A percentile compares a stretch with the other conserved stretches of the same genome.
phyloP scores from a whole-genome alignment of 2,888 invertebrate species.

The Plagiodera versicolora region DNA sequence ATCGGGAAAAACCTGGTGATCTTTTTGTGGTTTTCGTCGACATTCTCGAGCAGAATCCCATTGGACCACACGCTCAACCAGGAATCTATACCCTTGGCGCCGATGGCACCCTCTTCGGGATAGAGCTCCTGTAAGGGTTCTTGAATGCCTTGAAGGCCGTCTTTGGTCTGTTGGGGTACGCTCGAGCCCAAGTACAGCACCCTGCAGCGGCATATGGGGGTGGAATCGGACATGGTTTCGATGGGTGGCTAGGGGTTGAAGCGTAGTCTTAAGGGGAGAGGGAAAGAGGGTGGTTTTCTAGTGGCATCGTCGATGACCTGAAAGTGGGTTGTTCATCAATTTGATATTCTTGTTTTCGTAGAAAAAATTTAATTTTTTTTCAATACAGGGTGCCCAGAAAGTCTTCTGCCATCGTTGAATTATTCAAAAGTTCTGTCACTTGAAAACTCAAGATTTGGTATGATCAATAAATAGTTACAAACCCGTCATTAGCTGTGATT shows the following conservation, averaged over 20 bases:
- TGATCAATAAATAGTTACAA: too few species aligned
- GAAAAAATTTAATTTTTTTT: too few species aligned
- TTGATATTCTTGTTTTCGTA: too few species aligned
- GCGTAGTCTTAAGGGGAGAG: not conserved
- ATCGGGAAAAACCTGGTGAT: conserved; percentile 96
- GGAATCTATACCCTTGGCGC: conserved; percentile 89
- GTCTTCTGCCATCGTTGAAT: too few species aligned
- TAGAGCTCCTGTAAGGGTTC: conserved; percentile 95
- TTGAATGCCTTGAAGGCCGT: conserved; percentile 96
- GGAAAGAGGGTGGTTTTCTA: too few species aligned
- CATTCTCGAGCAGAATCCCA: conserved; percentile 92
- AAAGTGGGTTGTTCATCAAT: too few species aligned
- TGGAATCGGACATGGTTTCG: conserved; percentile 69
- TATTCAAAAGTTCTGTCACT: too few species aligned
- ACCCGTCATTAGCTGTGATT: too few species aligned
- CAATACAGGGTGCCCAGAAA: too few species aligned
- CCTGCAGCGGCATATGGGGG: conserved; percentile 94
- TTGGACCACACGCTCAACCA: conserved; percentile 98
- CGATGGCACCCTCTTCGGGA: conserved; percentile 88
- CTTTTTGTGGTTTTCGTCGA: conserved; percentile 92
- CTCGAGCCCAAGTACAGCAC: conserved; percentile 96
- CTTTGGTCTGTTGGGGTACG: conserved; percentile 96
- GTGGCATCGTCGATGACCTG: too few species aligned
- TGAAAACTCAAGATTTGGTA: too few species aligned
- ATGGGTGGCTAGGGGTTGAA: not conserved